Evolutionary conservation across 2,888 invertebrate species (phyloP).

Genomic region (Amphimallon solstitiale): DNA sequence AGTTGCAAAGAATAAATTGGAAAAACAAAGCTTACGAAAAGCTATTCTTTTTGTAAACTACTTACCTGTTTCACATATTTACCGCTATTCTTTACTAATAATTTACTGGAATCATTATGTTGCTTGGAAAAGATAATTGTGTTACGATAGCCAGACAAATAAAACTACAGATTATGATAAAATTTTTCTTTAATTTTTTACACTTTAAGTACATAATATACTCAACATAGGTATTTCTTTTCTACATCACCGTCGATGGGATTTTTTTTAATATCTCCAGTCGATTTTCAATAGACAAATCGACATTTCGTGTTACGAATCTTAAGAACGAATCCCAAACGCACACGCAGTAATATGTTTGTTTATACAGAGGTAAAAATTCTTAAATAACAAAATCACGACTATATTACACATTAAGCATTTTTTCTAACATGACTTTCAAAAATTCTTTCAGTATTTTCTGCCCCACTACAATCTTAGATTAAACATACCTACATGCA

Average conservation of each 20-base stretch:
- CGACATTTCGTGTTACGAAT: constrained; percentile 17
- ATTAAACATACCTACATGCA: no score
- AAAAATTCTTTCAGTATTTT: neutral
- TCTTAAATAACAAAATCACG: constrained; percentile 48
- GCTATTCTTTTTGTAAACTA: no score
- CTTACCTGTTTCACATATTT: no score
- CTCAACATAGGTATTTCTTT: constrained; percentile 50
- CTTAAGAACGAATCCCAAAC: constrained; percentile 1
- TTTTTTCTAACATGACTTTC: neutral
- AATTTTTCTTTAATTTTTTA: constrained; percentile 50
- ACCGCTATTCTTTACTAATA: no score
- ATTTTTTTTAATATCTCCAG: constrained; percentile 22
- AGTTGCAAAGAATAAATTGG: no score
- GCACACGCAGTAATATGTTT: neutral
- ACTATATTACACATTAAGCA: constrained; percentile 33
- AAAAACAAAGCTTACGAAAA: no score
- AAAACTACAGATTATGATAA: constrained; percentile 44
- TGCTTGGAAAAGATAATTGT: no score
- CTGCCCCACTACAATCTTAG: no score
- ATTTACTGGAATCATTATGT: no score
- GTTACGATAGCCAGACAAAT: no score
- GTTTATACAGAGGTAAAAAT: constrained; percentile 50
- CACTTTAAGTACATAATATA: constrained; percentile 51
- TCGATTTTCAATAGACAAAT: neutral
- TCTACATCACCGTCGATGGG: neutral